Evolutionary conservation across 2,113 vertebrate species (phyloP).

Genomic region (Pelmatolapia mariae): DNA sequence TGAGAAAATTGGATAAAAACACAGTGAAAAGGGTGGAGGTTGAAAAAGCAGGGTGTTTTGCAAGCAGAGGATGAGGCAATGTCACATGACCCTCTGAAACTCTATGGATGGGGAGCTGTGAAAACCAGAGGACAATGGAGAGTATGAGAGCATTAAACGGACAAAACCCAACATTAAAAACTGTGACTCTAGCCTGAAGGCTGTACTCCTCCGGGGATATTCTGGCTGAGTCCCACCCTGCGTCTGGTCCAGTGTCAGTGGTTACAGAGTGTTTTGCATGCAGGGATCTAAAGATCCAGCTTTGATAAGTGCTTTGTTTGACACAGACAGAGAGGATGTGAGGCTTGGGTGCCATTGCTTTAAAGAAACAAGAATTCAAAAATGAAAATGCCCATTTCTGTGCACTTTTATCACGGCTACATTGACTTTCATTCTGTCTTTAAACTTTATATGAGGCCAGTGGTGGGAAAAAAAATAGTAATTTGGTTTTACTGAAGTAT

Average conservation of each 20-base stretch:
- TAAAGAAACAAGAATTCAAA: neutral
- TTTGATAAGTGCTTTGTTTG: slow-evolving; percentile 25
- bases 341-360: neutral
- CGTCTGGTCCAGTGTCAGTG: neutral
- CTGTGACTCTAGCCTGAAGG: slow-evolving; percentile 24
- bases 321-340: slow-evolving; percentile 1
- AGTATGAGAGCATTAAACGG: slow-evolving; percentile 55
- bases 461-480: neutral
- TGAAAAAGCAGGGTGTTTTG: slow-evolving; percentile 18
- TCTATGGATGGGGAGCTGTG: slow-evolving; percentile 18
- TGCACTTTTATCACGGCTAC: neutral
- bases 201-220: slow-evolving; percentile 8
- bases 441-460: neutral
- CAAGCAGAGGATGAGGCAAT: slow-evolving; percentile 52
- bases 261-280: slow-evolving; percentile 10
- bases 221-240: slow-evolving; percentile 8
- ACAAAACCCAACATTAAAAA: slow-evolving; percentile 48
- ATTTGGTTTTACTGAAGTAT: neutral
- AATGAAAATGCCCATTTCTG: neutral
- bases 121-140: slow-evolving; percentile 45
- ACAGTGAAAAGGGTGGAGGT: slow-evolving; percentile 22
- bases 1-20: neutral
- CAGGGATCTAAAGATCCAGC: slow-evolving; percentile 18
- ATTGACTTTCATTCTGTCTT: neutral
- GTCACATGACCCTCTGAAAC: slow-evolving; percentile 40